Conservation (phyloP, 2,888 invertebrate species). For the Tenthredo amoena region DNA sequence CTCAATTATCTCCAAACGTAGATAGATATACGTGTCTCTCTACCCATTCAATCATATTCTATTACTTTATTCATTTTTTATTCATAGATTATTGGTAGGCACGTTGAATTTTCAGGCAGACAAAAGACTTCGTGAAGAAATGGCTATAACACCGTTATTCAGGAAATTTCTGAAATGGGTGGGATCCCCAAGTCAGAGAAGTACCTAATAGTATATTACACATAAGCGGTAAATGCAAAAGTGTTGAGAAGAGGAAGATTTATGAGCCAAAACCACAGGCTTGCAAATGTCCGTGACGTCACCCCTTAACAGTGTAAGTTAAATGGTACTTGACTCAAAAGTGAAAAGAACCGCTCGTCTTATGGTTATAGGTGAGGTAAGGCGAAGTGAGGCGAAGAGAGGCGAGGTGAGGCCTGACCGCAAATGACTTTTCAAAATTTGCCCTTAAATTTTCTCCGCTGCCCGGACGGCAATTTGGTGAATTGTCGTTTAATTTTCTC, state of each 20-base stretch:
- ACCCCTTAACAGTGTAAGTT: constrained; percentile 32
- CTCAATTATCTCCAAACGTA: constrained; percentile 68
- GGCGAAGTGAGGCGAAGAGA: background rate
- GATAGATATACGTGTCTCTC: background rate
- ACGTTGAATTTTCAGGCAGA: background rate
- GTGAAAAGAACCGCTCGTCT: background rate
- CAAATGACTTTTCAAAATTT: constrained; percentile 50
- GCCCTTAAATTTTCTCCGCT: constrained; percentile 43
- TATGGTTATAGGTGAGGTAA: background rate
- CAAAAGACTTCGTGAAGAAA: background rate
- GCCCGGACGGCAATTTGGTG: constrained; percentile 46
- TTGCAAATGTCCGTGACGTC: constrained; percentile 46
- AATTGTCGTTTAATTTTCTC: constrained; percentile 52
- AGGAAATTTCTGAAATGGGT: background rate
- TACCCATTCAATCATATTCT: background rate
- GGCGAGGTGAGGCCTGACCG: constrained; percentile 8
- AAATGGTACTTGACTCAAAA: constrained; percentile 46
- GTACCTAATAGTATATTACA: background rate
- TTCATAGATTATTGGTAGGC: background rate
- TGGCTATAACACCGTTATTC: background rate
- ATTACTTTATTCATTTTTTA: background rate
- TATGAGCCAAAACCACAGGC: constrained; percentile 42
- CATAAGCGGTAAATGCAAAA: constrained; percentile 35
- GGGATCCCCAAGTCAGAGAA: background rate
- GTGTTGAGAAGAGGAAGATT: constrained; percentile 23